Conservation (phyloP, 2,888 invertebrate species). For the Troilus luridus region DNA sequence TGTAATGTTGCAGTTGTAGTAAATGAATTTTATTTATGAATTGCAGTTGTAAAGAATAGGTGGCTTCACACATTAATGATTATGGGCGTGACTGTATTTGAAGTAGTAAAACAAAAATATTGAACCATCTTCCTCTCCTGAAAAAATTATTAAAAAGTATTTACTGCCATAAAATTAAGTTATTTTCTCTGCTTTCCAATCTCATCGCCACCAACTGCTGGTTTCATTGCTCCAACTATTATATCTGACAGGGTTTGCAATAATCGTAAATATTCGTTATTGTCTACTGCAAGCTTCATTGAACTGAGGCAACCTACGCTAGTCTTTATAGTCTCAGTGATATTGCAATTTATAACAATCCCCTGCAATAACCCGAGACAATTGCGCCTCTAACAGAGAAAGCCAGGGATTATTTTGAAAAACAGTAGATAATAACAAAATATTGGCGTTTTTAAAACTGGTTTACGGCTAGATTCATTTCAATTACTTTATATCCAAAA, state of each 20-base stretch:
- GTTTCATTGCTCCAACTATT: neutral
- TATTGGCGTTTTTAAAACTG: neutral
- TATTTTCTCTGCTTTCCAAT: neutral
- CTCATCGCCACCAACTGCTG: neutral
- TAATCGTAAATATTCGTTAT: neutral
- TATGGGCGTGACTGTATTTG: too few relatives aligned
- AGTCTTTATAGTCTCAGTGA: neutral
- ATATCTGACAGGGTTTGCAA: neutral
- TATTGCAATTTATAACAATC: constrained; percentile 15
- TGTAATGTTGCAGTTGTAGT: too few relatives aligned
- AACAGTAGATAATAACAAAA: neutral
- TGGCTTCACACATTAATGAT: too few relatives aligned
- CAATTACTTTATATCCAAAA: neutral
- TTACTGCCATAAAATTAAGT: neutral
- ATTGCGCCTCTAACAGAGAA: neutral
- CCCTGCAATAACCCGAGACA: neutral
- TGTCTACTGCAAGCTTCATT: neutral
- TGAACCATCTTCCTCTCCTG: too few relatives aligned
- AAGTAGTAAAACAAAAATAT: too few relatives aligned
- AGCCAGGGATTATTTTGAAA: neutral
- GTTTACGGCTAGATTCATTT: neutral
- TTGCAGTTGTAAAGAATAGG: too few relatives aligned
- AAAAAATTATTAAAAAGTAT: neutral
- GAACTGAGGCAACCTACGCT: neutral
- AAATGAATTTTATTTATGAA: too few relatives aligned